Conservation (phyloP, 2,113 vertebrate genomes). For the Tichodroma muraria region DNA sequence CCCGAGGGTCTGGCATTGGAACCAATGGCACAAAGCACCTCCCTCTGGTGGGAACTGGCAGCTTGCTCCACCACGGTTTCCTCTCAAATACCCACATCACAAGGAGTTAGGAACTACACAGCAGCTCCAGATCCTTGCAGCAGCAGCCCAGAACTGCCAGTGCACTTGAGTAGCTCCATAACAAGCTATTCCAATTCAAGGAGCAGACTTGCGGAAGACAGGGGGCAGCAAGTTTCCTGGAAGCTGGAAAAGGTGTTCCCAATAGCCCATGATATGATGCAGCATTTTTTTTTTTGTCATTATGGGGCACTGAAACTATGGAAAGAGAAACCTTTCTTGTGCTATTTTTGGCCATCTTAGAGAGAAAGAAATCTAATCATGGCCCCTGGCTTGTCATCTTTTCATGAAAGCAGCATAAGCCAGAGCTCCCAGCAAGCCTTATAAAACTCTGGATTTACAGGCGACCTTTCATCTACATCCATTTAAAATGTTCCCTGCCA, state of each 20-base stretch:
- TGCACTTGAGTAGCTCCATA: not conserved
- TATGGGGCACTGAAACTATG: not conserved
- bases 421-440: slow-evolving; percentile 45
- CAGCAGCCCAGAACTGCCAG: not conserved
- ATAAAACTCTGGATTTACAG: slow-evolving; percentile 55
- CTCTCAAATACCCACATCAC: not conserved
- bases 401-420: slow-evolving; percentile 57
- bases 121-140: not conserved
- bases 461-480: slow-evolving; percentile 62
- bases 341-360: slow-evolving; percentile 61
- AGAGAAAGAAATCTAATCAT: slow-evolving; percentile 47
- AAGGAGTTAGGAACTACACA: not conserved
- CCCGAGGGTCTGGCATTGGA: not conserved
- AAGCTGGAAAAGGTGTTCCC: not conserved
- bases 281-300: not conserved
- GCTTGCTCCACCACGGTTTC: not conserved
- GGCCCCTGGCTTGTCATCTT: slow-evolving; percentile 58
- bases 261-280: not conserved
- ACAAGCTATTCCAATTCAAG: not conserved
- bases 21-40: not conserved
- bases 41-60: not conserved
- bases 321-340: slow-evolving; percentile 10
- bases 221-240: not conserved
- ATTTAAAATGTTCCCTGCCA: slow-evolving; percentile 62
- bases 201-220: not conserved